Percentiles rank a stretch among this genome's conserved stretches.
These are phyloP conservation scores for Catagonus wagneri DNA, from an alignment of 2,113 vertebrate species.

Conservation along the genomic window DNA sequence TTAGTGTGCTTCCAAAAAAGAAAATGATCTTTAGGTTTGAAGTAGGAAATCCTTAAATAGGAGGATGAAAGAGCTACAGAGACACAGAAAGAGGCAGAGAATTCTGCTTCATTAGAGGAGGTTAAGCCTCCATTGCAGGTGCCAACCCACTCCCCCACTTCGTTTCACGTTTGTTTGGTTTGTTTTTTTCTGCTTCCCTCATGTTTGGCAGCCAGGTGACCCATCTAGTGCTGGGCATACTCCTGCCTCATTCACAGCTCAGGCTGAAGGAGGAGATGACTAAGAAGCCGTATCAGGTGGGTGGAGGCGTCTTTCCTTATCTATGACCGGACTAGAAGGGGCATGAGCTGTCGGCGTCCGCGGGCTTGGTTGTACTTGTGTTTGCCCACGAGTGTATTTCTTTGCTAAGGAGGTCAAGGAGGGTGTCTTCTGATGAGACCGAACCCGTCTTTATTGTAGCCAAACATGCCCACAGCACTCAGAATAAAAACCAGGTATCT, in stretches of 20 bases:
- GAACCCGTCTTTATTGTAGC: neutral
- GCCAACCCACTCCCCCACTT: neutral
- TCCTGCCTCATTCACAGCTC: neutral
- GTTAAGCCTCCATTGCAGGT: neutral
- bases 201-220: neutral
- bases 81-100: neutral
- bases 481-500: too few species aligned
- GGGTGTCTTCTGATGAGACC: neutral
- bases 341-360: neutral
- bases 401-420: neutral
- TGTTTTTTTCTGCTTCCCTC: neutral
- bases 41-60: slow-evolving; percentile 52
- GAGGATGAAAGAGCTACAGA: slow-evolving; percentile 22
- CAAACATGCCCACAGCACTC: too few species aligned
- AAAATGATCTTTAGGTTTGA: slow-evolving; percentile 59
- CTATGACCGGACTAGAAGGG: neutral
- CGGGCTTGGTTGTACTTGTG: neutral
- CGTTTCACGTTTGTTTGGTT: too few species aligned
- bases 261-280: neutral
- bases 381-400: neutral
- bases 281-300: neutral
- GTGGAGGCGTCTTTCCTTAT: neutral
- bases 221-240: neutral
- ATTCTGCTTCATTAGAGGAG: neutral
- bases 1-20: slow-evolving; percentile 46